Evolutionary conservation across 1,140 invertebrate genomes (phyloP).

Genomic region (Bradynema listronoti): DNA sequence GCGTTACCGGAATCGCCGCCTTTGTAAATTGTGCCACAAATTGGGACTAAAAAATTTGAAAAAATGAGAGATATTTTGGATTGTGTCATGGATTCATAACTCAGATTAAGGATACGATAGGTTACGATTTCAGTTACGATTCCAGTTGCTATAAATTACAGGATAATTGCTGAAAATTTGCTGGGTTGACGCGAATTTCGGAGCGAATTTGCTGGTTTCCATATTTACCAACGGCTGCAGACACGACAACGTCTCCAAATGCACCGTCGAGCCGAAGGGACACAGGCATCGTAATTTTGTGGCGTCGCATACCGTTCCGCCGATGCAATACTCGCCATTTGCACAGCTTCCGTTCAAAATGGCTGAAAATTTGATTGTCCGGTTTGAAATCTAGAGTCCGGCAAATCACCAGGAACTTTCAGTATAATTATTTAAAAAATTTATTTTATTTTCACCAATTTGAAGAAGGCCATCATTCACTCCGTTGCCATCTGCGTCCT

Average conservation of each 20-base stretch:
- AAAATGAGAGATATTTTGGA: no score
- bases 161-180: no score
- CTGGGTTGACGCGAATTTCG: no score
- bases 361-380: slow-evolving; percentile 31
- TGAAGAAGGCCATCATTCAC: neutral
- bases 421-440: neutral
- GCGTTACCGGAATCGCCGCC: no score
- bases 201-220: neutral
- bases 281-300: slow-evolving; percentile 45
- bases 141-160: no score
- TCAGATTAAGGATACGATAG: no score
- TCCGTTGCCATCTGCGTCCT: slow-evolving; percentile 46
- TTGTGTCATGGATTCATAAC: no score
- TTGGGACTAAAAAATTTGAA: no score
- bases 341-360: slow-evolving; percentile 56
- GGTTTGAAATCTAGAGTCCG: neutral
- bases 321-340: slow-evolving; percentile 54
- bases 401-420: neutral
- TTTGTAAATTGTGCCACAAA: no score
- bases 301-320: slow-evolving; percentile 54
- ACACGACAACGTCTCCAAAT: slow-evolving; percentile 54
- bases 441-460: neutral
- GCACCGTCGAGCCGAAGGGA: slow-evolving; percentile 48
- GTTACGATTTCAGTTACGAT: no score
- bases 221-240: slow-evolving; percentile 10